Base-by-base conservation (phyloP, 1,140 invertebrate genomes). In the Lethrus apterus region DNA sequence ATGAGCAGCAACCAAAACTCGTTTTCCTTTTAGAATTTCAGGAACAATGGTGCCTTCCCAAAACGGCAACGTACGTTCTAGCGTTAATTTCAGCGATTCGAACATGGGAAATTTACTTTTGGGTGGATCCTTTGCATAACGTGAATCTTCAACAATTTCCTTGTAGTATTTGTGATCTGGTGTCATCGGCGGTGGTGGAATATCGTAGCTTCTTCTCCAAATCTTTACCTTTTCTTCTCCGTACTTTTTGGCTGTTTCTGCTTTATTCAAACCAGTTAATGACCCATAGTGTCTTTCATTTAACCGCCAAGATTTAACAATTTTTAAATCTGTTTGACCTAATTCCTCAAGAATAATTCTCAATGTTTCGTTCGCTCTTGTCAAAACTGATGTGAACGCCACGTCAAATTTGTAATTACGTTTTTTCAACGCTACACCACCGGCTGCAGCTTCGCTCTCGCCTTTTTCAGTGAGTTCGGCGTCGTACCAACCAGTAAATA, bases 241-340 rank as follows among this genome's bases (percentile, higher is more conserved):
- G 61, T 83, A 81, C 54, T 78, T 77, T 15, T 70, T 70, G 31
- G 81, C 81, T 9, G 81, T 79, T 60, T 84, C 79, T 0, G 75
- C 70, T 62, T 86, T 86, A 54, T 84, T 81, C 3, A 78, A 66
- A 2, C 83, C 83, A 9, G 81, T 84, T 5, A 86, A 67, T 40
- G 72, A 78, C 8, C 83, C 83, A 58, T 86, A 86, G 62, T 86
- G 83, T 20, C 84, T 66, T 53, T 86, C 84, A 58, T 84, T 84
- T 2, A 86, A 65, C 31, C 80, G 67, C 82, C 83, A 86, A 23
- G 78, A 74, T 52, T 73, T 69, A 3, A 67, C 46, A 3, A 79
- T 68, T 0, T 77, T 70, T 20, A 85, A 62, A 63, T 74, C 72
- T 31, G 69, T 65, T 47, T 78, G 71, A 18, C 71, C 73, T 26